Conservation (phyloP, 2,797 vertebrate genomes). For the Sebastes trivittatus region DNA sequence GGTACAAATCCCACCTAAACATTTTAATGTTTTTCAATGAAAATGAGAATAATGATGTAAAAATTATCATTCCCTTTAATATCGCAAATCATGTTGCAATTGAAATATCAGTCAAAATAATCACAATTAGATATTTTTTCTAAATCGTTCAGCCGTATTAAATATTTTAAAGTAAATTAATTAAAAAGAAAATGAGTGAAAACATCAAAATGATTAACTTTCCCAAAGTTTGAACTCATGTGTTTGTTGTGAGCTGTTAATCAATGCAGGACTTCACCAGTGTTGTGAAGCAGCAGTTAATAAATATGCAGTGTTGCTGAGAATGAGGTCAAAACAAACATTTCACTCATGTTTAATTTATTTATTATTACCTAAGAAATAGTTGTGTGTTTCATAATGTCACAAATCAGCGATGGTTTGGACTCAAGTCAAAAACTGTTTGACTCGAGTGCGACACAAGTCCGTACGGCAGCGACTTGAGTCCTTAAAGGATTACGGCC, state of each 20-base stretch:
- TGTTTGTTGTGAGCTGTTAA: conserved; percentile 20
- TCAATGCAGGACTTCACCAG: conserved; percentile 10
- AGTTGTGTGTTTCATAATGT: not conserved
- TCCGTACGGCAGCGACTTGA: conserved; percentile 24
- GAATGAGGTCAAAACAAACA: conserved; percentile 32
- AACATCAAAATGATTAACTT: not conserved
- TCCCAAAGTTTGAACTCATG: not conserved
- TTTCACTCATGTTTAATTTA: conserved; percentile 31
- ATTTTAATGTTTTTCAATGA: too few species aligned
- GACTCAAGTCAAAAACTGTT: conserved; percentile 10
- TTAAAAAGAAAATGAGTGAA: not conserved
- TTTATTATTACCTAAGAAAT: conserved; percentile 6
- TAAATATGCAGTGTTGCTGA: conserved; percentile 36
- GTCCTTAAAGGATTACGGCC: conserved; percentile 50
- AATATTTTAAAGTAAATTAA: not conserved
- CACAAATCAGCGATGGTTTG: not conserved
- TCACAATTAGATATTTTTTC: too few species aligned
- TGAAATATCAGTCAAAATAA: too few species aligned
- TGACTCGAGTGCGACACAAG: conserved; percentile 30
- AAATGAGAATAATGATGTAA: too few species aligned
- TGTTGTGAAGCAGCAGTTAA: conserved; percentile 19
- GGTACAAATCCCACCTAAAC: too few species aligned
- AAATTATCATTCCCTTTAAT: too few species aligned
- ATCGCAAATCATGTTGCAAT: too few species aligned
- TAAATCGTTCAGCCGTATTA: not conserved